A percentile compares a stretch with the other conserved stretches of the same genome.
Conservation (phyloP, 1,140 invertebrate genomes). For the Polyergus mexicanus region DNA sequence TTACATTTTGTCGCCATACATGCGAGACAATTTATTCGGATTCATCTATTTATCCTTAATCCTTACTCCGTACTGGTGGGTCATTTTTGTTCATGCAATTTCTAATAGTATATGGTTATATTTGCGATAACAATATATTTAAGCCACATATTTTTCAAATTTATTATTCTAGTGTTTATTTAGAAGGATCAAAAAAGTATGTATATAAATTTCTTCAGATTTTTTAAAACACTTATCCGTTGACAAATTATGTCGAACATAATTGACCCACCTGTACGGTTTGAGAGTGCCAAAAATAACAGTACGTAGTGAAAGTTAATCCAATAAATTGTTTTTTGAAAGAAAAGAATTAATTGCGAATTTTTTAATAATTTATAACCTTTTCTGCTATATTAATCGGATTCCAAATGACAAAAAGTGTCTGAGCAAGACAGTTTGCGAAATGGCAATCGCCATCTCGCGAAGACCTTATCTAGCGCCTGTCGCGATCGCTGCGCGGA, state of each 20-base stretch:
- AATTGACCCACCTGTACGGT: too few species aligned
- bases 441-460: conserved; percentile 17
- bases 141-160: too few species aligned
- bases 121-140: too few species aligned
- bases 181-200: not conserved
- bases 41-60: not conserved
- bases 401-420: not conserved
- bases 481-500: not conserved
- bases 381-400: not conserved
- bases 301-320: not conserved
- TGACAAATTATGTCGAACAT: too few species aligned
- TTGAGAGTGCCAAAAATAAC: too few species aligned
- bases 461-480: conserved; percentile 7
- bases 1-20: not conserved
- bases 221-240: too few species aligned
- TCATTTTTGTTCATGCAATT: too few species aligned
- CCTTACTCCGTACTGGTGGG: too few species aligned
- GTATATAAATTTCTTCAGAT: too few species aligned
- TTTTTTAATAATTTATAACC: not conserved
- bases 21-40: not conserved
- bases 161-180: not conserved
- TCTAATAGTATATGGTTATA: too few species aligned
- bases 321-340: too few species aligned
- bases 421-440: conserved; percentile 33
- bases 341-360: not conserved